Base-by-base conservation (phyloP, 2,113 vertebrate species). In the Pica pica region DNA sequence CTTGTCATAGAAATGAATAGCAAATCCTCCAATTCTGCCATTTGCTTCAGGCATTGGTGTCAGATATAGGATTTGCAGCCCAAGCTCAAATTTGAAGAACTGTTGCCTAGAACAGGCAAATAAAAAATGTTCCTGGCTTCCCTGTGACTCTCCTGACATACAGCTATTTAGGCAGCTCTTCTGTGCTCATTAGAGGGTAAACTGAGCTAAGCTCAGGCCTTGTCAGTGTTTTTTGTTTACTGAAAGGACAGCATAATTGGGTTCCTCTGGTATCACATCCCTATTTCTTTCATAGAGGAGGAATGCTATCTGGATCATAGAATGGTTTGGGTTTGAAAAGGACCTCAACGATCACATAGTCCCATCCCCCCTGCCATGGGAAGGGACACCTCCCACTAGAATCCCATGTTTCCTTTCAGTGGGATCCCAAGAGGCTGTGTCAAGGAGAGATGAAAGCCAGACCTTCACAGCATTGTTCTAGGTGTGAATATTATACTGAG, bases 341-440 rank as follows among this genome's bases (percentile, higher is more conserved):
- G 26, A n/a, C n/a, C 15, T 75, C 21, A 27, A 27, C 0, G 0
- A 26, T 31, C 21, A 35, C 9, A 30, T 13, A 41, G 11, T 16
- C 8, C 26, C 11, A 15, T 9, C 1, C 3, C 7, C 16, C 7
- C 24, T 35, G 24, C 24, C 30, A 19, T 6, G 3, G 30, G 3
- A n/a, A 18, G 24, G 26, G 14, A 61, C 2, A 6, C 7, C 26
- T 55, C 47, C n/a, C 30, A 19, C 12, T 13, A 23, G 30, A 19
- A 31, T 33, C 23, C 10, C n/a, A 2, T 1, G 8, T 35, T 79
- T 75, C 47, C 21, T 71, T 83, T 31, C 39, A 44, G 7, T 16
- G 57, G 41, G 22, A 61, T n/a, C 7, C 6, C 47, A 75, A 35
- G 27, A 35, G 30, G 13, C 8, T 59, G 8, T 37, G 19, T n/a